Evolutionary conservation across 2,888 invertebrate genomes (phyloP), one percentile per base, ranked within the genome.

Genomic region (Pedicia rivosa): DNA sequence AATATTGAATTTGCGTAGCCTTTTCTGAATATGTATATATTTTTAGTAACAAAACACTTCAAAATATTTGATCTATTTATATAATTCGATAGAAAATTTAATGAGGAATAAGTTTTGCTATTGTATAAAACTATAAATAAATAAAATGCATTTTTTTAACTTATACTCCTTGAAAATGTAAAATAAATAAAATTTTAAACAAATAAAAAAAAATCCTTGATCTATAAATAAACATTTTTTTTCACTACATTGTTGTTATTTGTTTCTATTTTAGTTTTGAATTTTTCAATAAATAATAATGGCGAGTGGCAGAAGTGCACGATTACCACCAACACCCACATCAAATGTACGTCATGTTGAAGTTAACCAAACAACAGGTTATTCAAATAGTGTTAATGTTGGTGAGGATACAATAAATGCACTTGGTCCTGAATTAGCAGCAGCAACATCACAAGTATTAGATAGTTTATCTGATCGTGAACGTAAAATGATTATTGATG

Each of bases 401-500:
- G 27, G 28, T 7, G 35, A 28, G 20, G 20, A 28, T 15, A 35
- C 28, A 20, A 50, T 58, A 20, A 53, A 57, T 38, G 53, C 51
- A 5, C 43, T 59, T 34, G 57, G 55, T 2, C 56, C 58, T 4
- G 57, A 59, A 37, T 42, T 59, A 42, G 54, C 56, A 3, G 53
- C 54, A 24, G 54, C 57, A 32, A 57, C 59, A 3, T 51, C 58
- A 2, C 57, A 59, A 42, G 59, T 57, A 19, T 47, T 61, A 12
- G 58, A 59, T 26, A 58, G 53, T 41, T 44, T 62, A 24, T 56
- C 59, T 17, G 60, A 59, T 22, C 54, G 52, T 20, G 69, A 69
- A 44, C 57, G 67, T 30, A 63, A 65, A 50, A 64, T 65, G 50
- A 68, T 69, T 47, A 57, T 69, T 41, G 65, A 61, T 41, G 69